A percentile compares a stretch with the other conserved stretches of the same genome.
Evolutionary conservation across 2,797 vertebrate genomes (phyloP).

Genomic region (Diceros bicornis): DNA sequence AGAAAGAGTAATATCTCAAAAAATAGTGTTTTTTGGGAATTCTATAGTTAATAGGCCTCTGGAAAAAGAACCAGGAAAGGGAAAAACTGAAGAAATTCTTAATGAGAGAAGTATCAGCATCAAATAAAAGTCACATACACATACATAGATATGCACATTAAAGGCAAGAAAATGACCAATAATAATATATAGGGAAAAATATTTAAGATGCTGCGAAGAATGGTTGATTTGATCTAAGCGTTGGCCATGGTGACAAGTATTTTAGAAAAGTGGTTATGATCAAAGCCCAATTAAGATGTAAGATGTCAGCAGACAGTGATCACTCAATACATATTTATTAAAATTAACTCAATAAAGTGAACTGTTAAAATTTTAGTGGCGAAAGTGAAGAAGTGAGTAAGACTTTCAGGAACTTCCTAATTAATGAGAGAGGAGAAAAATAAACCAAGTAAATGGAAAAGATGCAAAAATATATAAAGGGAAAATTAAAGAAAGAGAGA

Average conservation of each 20-base stretch:
- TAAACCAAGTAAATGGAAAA: neutral
- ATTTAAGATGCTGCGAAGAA: neutral
- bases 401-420: neutral
- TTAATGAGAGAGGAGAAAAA: neutral
- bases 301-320: neutral
- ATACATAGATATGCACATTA: neutral
- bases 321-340: slow-evolving; percentile 21
- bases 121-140: neutral
- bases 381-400: neutral
- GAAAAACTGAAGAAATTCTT: neutral
- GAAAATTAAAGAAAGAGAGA: neutral
- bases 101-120: neutral
- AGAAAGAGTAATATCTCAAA: neutral
- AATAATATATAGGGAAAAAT: neutral
- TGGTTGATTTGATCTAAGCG: neutral
- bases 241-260: neutral
- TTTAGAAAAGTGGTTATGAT: slow-evolving; percentile 4
- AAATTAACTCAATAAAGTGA: neutral
- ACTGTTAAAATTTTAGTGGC: neutral
- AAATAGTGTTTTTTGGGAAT: neutral
- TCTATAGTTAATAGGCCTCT: neutral
- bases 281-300: neutral
- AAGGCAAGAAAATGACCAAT: neutral
- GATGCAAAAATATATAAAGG: neutral
- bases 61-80: neutral